Percentiles rank a stretch among this genome's conserved stretches.
These are phyloP conservation scores for Zoanthus sansibaricus DNA, from an alignment of 92 coral and sea anemone genomes.

Conservation along the genomic window DNA sequence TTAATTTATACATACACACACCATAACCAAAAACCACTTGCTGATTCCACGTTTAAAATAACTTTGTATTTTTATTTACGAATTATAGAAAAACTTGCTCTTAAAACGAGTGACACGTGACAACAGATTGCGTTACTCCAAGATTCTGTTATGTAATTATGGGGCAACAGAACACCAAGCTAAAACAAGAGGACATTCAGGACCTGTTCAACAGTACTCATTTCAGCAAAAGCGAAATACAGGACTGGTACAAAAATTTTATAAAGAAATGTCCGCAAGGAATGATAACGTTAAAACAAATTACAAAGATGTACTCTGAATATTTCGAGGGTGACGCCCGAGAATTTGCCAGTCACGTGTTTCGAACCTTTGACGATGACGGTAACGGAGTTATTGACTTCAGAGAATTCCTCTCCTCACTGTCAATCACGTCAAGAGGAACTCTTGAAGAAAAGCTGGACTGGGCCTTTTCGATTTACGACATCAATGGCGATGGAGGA, in stretches of 20 bases:
- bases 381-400: conserved; percentile 91
- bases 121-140: not conserved
- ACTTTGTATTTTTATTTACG: not conserved
- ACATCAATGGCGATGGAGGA: conserved; percentile 89
- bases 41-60: not conserved
- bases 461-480: conserved; percentile 96
- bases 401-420: conserved; percentile 89
- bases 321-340: conserved; percentile 95
- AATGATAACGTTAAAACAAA: conserved; percentile 73
- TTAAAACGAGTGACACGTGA: not conserved
- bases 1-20: no score
- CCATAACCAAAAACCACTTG: not conserved
- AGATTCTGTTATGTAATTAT: conserved; percentile 43
- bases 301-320: conserved; percentile 86
- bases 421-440: conserved; percentile 93
- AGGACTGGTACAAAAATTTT: conserved; percentile 95
- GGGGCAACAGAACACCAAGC: conserved; percentile 89
- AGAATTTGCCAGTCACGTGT: conserved; percentile 90
- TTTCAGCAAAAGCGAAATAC: conserved; percentile 80
- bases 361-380: conserved; percentile 91
- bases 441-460: conserved; percentile 93
- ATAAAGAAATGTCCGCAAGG: conserved; percentile 96
- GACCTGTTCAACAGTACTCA: conserved; percentile 85
- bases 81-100: not conserved
- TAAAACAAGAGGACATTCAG: conserved; percentile 75